Base-by-base conservation (phyloP, 2,113 vertebrate species). In the Coturnix japonica region DNA sequence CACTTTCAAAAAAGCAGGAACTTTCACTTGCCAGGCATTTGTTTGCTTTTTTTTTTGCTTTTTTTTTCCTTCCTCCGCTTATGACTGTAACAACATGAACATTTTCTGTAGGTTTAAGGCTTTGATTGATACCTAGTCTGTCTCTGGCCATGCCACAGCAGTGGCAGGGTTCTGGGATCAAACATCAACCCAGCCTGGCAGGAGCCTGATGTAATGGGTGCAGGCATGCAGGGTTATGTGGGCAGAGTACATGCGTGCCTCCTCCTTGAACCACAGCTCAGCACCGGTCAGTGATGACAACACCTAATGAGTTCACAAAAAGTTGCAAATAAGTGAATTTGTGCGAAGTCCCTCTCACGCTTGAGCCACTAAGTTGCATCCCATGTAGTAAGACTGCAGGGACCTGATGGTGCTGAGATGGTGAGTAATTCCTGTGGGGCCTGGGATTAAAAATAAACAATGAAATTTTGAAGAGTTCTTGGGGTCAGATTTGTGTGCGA, bases 51-150 rank as follows among this genome's bases (percentile, higher is more conserved):
- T 10, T 26, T 21, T 18, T 28, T 20, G 18, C 26, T 30, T 44
- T 8, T 3, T 1, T 25, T 26, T 22, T 25, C 7, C 4, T 31
- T 13, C 35, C 12, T 30, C 8, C 16, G 23, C 37, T 47, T 63
- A 3, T 8, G 30, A 56, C 15, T 57, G 47, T 46, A 31, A 76
- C 18, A 43, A 39, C 19, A 31, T 4, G 11, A 13, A 39, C 73
- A 11, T 56, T 84, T 84, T 64, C 35, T 78, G 10, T 31, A 33
- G 10, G 28, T 8, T 11, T 81, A 79, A 47, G 12, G 10, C 19
- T 88, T 95, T 95, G 83, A 92, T 93, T 94, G 77, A 63, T 94
- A 89, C 25, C 44, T 51, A 26, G 71, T 31, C 53, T 56, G 30
- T 56, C 53, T 31, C 53, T 31, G 53, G 73, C 53, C 61, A 26